Evolutionary conservation across 2,797 vertebrate species (phyloP).

Genomic region (Bucorvus abyssinicus): DNA sequence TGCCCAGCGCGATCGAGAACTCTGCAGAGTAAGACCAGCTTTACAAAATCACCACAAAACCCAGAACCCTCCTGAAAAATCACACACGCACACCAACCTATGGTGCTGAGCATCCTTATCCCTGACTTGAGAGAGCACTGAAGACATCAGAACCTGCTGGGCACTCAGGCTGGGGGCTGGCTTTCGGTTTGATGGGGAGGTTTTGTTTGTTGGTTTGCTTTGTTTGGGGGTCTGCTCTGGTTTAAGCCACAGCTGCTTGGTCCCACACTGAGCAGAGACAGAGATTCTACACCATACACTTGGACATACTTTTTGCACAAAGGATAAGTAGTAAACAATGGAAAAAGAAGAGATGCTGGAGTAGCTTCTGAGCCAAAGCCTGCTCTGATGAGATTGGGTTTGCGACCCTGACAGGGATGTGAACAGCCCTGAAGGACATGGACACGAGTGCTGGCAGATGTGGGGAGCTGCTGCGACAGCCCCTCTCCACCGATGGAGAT

Average conservation of each 20-base stretch:
- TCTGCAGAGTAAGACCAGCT: background rate
- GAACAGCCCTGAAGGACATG: background rate
- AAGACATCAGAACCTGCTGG: background rate
- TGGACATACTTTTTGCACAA: background rate
- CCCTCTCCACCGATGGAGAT: background rate
- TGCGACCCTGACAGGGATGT: background rate
- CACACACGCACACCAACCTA: background rate
- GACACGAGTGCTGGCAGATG: constrained; percentile 1
- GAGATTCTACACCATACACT: background rate
- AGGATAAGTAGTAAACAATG: background rate
- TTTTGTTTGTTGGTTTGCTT: background rate
- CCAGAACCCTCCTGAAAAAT: background rate
- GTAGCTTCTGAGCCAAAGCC: background rate
- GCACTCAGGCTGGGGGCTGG: accelerated
- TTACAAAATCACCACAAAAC: background rate
- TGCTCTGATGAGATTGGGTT: background rate
- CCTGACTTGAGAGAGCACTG: background rate
- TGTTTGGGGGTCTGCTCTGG: background rate
- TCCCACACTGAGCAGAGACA: background rate
- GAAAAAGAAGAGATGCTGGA: background rate
- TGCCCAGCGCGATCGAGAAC: background rate
- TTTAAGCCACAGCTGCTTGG: background rate
- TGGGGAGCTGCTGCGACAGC: background rate
- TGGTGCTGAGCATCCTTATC: background rate
- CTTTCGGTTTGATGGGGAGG: background rate